Base-by-base conservation (phyloP, 2,113 vertebrate genomes). In the Australoheros scitulus region DNA sequence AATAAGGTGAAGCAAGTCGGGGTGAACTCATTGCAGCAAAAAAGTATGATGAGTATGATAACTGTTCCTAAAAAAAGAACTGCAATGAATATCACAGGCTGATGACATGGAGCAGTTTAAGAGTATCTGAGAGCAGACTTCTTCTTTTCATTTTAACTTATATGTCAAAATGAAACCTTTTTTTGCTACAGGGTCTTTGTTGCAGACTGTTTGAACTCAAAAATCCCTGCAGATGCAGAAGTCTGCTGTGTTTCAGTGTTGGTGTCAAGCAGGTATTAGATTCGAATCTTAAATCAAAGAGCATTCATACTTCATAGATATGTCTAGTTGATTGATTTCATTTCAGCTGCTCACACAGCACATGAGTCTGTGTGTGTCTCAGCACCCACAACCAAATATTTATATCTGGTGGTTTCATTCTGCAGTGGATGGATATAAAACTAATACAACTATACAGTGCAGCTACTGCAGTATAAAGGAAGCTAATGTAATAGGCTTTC, bases 151-250 rank as follows among this genome's bases (percentile, higher is more conserved):
- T 57, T 88, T 83, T 20, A 74, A 76, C 43, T 59, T 83, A 72
- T 85, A 20, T 63, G 91, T 92, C 88, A 87, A 55, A 56, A 32
- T 64, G 22, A 79, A 87, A 64, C 52, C 61, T 75, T 36, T 63
- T 63, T 63, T 41, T 20, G 80, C 87, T 77, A 41, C 41, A n/a
- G 77, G 82, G 60, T 43, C 61, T 86, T 77, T 80, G 15, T 75
- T 79, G 85, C 32, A 50, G 74, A n/a, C 68, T 72, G 65, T 72
- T 72, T 72, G 68, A 72, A 72, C 43, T 72, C 24, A 32, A 32
- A 72, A 61, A 50, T 88, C 57, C 38, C 58, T 7, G 50, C 4
- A 50, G 58, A 88, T 24, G 60, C 58, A 77, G 20, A 36, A 47
- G 29, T 77, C 52, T 56, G 34, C 41, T 0, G 76, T 34, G 41